Conservation (phyloP, 2,888 invertebrate genomes). For the Tortricodes alternella region DNA sequence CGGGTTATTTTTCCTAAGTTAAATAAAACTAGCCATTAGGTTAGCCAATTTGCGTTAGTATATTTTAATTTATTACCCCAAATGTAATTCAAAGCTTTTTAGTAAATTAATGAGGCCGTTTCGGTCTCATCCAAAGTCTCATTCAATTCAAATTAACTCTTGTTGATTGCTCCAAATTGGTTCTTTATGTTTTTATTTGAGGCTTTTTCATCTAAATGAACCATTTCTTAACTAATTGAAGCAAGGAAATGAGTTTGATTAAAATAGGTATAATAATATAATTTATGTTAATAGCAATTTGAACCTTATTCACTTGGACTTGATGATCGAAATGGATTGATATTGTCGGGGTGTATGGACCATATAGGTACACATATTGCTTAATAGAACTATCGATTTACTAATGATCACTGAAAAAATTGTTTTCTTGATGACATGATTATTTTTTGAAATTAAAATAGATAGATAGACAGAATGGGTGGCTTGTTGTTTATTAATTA, state of each 20-base stretch:
- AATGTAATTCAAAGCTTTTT: constrained; percentile 6
- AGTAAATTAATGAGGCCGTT: constrained; percentile 21
- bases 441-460: background rate
- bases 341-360: background rate
- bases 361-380: background rate
- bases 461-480: background rate
- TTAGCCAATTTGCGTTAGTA: background rate
- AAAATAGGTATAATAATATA: constrained; percentile 3
- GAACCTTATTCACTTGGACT: background rate
- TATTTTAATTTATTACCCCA: background rate
- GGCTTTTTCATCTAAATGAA: constrained; percentile 1
- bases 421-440: background rate
- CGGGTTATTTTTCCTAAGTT: background rate
- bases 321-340: background rate
- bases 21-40: background rate
- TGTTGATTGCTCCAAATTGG: constrained; percentile 34
- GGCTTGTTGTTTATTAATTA: too few relatives aligned
- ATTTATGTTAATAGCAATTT: constrained; percentile 3
- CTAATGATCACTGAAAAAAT: background rate
- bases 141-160: constrained; percentile 11
- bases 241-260: constrained; percentile 1
- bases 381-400: background rate
- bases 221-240: constrained; percentile 5
- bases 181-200: constrained; percentile 28
- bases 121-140: background rate